Evolutionary conservation across 2,113 vertebrate species (phyloP), one percentile per base, ranked within the genome.

Genomic region (Turnix velox): DNA sequence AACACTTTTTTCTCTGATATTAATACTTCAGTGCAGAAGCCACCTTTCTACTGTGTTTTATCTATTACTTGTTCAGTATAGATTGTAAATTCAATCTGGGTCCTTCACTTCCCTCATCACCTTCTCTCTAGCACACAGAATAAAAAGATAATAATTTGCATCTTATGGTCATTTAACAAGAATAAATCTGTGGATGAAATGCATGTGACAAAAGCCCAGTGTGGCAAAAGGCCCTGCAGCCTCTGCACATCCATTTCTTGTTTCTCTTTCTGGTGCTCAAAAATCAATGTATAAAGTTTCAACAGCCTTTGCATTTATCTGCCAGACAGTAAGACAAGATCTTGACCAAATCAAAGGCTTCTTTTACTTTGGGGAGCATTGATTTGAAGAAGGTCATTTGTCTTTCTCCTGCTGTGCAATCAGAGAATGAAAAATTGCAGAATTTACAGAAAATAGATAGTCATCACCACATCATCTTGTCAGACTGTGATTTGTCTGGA

Each of bases 361-460:
- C 28, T 92, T 85, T 84, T 82, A 40, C 39, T 94, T 84, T 80
- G 8, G 25, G 63, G 33, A 95, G 33, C 69, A 55, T 37, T 86
- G 67, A 82, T 94, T 95, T 91, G 84, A 61, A 73, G 27, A 46
- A 77, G 84, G 68, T 78, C 37, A 40, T 87, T 80, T 92, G 55
- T 78, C 77, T 77, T 73, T 40, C 43, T 72, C 68, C 86, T 88
- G 67, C 81, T 69, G 49, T 90, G 87, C 46, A 92, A 91, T 72
- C 65, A 82, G 46, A 68, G 67, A 83, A 92, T 57, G 58, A 93
- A 91, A 94, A 96, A 91, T 31, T 46, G 92, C 51, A 85, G 85
- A 65, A 91, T 88, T 87, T 83, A 84, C 55, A 86, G 67, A 82
- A 92, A 95, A 94, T 10, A 90, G 59, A 42, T 19, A 87, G 51